phyloP scores from a whole-genome alignment of 2,113 vertebrate species.

The Gracilinanus agilis region DNA sequence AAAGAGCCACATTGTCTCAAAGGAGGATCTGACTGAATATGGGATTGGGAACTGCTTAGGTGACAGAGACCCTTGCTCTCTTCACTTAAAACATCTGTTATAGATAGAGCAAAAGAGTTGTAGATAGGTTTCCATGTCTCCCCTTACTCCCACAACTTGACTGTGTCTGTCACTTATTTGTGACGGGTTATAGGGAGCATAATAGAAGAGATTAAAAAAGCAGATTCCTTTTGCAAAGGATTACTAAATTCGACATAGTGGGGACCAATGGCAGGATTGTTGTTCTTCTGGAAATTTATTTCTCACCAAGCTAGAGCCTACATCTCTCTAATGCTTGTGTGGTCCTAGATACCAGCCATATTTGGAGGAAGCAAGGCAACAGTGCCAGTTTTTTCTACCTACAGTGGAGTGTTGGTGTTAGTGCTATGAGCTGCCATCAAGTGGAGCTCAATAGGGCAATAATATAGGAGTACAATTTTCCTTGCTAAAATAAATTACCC shows the following conservation, averaged over 20 bases:
- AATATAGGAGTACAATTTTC: not conserved
- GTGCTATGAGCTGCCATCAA: not conserved
- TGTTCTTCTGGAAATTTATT: not conserved
- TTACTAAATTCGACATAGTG: not conserved
- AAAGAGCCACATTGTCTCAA: not conserved
- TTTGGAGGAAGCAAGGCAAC: not conserved
- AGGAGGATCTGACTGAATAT: not conserved
- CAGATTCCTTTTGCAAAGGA: not conserved
- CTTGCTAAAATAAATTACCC: slow-evolving; percentile 59
- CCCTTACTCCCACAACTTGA: not conserved
- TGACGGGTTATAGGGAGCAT: not conserved
- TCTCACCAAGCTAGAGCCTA: not conserved
- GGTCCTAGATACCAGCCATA: not conserved
- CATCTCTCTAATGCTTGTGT: slow-evolving; percentile 24
- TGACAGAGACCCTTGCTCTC: not conserved
- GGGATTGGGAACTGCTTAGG: not conserved
- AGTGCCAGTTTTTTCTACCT: rapidly evolving
- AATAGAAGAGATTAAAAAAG: slow-evolving; percentile 4
- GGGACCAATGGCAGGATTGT: not conserved
- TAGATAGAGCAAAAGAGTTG: slow-evolving; percentile 43
- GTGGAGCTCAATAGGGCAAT: not conserved
- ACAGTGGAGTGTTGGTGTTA: no score
- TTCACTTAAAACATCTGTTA: slow-evolving; percentile 19
- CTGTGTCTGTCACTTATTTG: not conserved
- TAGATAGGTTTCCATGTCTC: not conserved